Conservation (phyloP, 1,140 invertebrate species). For the Octopus bimaculoides region DNA sequence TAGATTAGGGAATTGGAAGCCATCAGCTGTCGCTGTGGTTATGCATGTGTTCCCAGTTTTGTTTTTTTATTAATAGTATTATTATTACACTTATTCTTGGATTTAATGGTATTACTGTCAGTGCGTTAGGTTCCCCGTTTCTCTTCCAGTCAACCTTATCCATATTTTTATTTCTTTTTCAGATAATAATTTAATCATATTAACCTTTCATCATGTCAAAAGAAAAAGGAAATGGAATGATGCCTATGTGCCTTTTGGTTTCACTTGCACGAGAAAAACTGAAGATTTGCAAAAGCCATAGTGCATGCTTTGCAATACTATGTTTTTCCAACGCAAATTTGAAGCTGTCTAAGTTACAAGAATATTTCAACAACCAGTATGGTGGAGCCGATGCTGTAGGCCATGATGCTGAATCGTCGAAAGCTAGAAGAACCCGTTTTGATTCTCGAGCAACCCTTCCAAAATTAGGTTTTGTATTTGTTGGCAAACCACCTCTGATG, state of each 20-base stretch:
- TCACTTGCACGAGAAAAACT: background rate
- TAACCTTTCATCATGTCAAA: background rate
- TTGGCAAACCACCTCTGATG: background rate
- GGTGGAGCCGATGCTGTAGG: constrained; percentile 3
- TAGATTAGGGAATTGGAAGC: no score
- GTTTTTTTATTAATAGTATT: no score
- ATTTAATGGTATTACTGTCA: no score
- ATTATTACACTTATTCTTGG: no score
- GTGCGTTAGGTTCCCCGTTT: no score
- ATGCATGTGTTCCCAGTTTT: no score
- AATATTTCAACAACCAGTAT: constrained; percentile 1
- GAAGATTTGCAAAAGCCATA: background rate
- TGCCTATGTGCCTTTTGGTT: background rate
- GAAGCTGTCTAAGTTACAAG: constrained; percentile 4
- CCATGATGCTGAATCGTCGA: background rate
- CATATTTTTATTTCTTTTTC: background rate
- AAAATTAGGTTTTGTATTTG: constrained; percentile 12
- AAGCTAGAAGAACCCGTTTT: constrained; percentile 10
- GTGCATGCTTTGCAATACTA: constrained; percentile 7
- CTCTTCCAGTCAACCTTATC: no score
- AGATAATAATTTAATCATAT: background rate
- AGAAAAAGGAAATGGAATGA: constrained; percentile 8
- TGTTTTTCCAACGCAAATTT: constrained; percentile 10
- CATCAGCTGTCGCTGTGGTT: no score
- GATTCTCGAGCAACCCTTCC: constrained; percentile 6